Evolutionary conservation across 2,797 vertebrate genomes (phyloP), one percentile per base, ranked within the genome.

Genomic region (Buphagus erythrorhynchus): DNA sequence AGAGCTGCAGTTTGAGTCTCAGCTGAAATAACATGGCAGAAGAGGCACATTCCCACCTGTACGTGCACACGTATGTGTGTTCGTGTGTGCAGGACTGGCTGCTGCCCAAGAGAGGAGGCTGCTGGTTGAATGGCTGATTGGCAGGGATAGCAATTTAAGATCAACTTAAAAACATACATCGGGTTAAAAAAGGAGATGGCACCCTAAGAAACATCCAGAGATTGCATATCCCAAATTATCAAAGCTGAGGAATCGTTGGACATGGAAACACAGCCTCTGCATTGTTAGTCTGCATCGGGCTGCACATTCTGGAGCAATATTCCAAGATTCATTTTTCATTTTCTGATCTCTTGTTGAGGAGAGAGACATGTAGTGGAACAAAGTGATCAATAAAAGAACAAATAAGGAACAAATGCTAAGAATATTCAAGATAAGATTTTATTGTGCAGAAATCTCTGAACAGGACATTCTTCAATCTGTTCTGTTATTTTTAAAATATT

Each of bases 351-450:
- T 78, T 86, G 36, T 1, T 63, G 42, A 13, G n/a, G 62, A 80
- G 73, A 52, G 46, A 80, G 43, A 79, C 8, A 18, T 16, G 36
- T 36, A 58, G 46, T 57, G 86, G 82, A 55, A 78, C 54, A 83
- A 84, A 93, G 22, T 90, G 66, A 93, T 95, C 87, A 86, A 90
- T 95, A 91, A 52, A 72, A 86, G 61, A 72, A 90, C 52, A 91
- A 93, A 87, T 74, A 93, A 54, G 57, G 78, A 83, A 63, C 40
- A 78, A 95, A 95, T 46, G 45, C 67, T 52, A 49, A 61, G 43
- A 90, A 59, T 94, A 90, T 69, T 84, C 54, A 84, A 88, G 62
- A 90, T 69, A 57, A 40, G 83, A 20, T 76, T 95, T 94, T 95
- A 69, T 91, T 95, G 54, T 62, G 31, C 55, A 84, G n/a, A 79